Evolutionary conservation across 2,113 vertebrate species (phyloP).

Genomic region (Phaethornis superciliosus): DNA sequence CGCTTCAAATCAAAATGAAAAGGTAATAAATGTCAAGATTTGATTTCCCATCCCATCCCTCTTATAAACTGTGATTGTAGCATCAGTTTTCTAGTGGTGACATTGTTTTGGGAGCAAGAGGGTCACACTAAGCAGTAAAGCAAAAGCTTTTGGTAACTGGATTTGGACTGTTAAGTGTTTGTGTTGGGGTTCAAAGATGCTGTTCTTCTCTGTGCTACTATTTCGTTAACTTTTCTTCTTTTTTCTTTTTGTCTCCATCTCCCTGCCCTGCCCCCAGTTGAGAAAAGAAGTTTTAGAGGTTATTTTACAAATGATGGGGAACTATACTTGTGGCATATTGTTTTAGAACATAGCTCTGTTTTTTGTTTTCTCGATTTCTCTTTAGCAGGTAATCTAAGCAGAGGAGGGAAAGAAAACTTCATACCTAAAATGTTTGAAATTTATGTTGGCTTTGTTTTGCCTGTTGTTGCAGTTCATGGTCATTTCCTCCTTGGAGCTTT

Average conservation of each 20-base stretch:
- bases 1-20: slow-evolving; percentile 18
- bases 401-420: neutral
- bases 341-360: neutral
- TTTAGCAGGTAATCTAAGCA: neutral
- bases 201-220: neutral
- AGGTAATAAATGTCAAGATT: slow-evolving; percentile 44
- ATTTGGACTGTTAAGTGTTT: neutral
- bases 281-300: neutral
- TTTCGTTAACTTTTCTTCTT: neutral
- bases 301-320: neutral
- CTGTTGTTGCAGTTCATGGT: neutral
- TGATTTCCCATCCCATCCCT: slow-evolving; percentile 1
- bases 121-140: neutral
- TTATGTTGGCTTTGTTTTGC: neutral
- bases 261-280: fast-evolving
- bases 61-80: neutral
- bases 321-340: neutral
- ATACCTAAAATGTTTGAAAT: neutral
- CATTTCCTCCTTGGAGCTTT: neutral
- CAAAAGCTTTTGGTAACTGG: neutral
- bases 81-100: neutral
- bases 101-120: neutral
- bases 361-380: neutral
- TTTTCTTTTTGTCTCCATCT: neutral
- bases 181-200: neutral